Percentiles rank a stretch among this genome's conserved stretches.
phyloP scores from a whole-genome alignment of 2,797 vertebrate genomes.

The Apodemus agrarius region DNA sequence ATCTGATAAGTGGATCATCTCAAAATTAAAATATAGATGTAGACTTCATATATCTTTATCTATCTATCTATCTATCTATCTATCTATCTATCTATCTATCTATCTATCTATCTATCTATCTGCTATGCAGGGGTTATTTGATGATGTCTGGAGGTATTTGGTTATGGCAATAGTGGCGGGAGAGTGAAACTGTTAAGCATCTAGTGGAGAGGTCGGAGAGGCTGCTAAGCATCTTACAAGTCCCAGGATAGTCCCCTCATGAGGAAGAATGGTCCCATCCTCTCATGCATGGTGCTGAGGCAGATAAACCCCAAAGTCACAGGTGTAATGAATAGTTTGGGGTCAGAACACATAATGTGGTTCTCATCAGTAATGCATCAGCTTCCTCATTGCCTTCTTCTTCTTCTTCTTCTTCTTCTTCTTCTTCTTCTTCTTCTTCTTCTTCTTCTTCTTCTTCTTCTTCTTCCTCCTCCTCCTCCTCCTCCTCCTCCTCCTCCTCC shows the following conservation, averaged over 20 bases:
- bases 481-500: too few relatives aligned
- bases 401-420: too few relatives aligned
- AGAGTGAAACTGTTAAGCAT: neutral
- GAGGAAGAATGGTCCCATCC: neutral
- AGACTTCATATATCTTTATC: neutral
- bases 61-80: too few relatives aligned
- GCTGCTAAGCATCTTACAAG: neutral
- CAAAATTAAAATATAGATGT: neutral
- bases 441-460: too few relatives aligned
- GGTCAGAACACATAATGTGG: neutral
- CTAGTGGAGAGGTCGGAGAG: neutral
- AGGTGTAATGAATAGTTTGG: neutral
- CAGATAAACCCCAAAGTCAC: neutral
- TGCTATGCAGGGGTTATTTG: neutral
- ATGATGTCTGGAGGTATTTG: neutral
- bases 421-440: too few relatives aligned
- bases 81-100: too few relatives aligned
- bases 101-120: too few relatives aligned
- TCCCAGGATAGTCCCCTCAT: neutral
- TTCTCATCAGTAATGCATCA: neutral
- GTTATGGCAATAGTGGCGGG: neutral
- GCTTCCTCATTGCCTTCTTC: neutral
- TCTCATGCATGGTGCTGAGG: neutral
- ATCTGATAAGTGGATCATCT: neutral
- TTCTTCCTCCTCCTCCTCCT: rapidly evolving